Evolutionary conservation across 2,888 invertebrate genomes (phyloP).

Genomic region (Spilarctia lutea): DNA sequence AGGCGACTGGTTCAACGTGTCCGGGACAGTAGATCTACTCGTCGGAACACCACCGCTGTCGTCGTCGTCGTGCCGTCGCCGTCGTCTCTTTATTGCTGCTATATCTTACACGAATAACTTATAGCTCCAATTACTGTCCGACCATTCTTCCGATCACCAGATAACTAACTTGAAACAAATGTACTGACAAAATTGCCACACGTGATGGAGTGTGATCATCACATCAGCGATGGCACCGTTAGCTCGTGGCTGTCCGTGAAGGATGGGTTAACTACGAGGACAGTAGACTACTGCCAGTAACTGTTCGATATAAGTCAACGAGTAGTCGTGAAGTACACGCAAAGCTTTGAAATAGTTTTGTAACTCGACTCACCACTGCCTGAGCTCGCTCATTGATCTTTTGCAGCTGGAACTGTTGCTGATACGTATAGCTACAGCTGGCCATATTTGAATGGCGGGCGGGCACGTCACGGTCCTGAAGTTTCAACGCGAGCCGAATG

Average conservation of each 20-base stretch:
- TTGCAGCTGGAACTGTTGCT: background rate
- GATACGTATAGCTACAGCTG: background rate
- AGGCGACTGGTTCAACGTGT: background rate
- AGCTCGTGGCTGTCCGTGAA: slow-evolving; percentile 3
- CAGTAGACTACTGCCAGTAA: slow-evolving; percentile 20
- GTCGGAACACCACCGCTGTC: background rate
- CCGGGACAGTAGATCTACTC: background rate
- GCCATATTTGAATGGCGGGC: slow-evolving; percentile 29
- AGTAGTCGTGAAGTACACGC: slow-evolving; percentile 26
- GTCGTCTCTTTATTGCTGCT: slow-evolving; percentile 43
- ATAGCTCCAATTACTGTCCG: slow-evolving; percentile 40
- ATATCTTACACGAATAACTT: slow-evolving; percentile 42
- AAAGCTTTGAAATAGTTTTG: slow-evolving; percentile 32
- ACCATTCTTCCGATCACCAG: slow-evolving; percentile 32
- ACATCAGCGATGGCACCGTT: slow-evolving; percentile 17
- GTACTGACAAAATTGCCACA: slow-evolving; percentile 58
- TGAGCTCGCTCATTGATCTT: background rate
- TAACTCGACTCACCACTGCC: slow-evolving; percentile 17
- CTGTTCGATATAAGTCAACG: slow-evolving; percentile 20
- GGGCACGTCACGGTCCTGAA: slow-evolving; percentile 44
- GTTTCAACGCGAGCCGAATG: slow-evolving; percentile 59
- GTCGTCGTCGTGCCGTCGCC: slow-evolving; percentile 7
- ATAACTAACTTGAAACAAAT: slow-evolving; percentile 62
- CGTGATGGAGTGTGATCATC: slow-evolving; percentile 49
- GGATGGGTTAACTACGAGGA: background rate